phyloP scores from a whole-genome alignment of 2,888 invertebrate species.

The Aleiodes alternator region DNA sequence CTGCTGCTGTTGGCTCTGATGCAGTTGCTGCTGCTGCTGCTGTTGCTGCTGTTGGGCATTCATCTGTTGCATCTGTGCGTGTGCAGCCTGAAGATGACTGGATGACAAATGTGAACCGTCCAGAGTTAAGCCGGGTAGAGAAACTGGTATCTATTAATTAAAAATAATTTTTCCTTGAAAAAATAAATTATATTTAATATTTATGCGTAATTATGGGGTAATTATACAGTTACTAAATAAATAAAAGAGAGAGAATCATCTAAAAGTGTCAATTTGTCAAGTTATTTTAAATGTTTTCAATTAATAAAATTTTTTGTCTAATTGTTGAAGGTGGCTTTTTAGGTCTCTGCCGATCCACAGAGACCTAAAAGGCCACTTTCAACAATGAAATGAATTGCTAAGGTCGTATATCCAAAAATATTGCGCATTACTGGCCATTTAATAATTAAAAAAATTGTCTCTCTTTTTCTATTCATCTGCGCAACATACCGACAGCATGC shows the following conservation, averaged over 20 bases:
- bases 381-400: too few species aligned
- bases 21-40: slow-evolving; percentile 65
- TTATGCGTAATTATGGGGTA: background rate
- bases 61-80: slow-evolving; percentile 60
- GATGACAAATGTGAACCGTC: slow-evolving; percentile 72
- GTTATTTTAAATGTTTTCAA: too few species aligned
- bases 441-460: background rate
- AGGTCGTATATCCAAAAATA: too few species aligned
- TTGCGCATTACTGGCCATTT: too few species aligned
- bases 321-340: too few species aligned
- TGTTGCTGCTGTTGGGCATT: slow-evolving; percentile 66
- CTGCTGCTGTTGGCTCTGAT: slow-evolving; percentile 66
- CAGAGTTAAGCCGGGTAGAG: slow-evolving; percentile 72
- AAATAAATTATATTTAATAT: background rate
- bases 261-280: slow-evolving; percentile 9
- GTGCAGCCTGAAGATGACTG: slow-evolving; percentile 71
- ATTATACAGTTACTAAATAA: background rate
- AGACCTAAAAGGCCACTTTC: too few species aligned
- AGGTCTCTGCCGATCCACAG: too few species aligned
- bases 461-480: slow-evolving; percentile 23
- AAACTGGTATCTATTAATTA: slow-evolving; percentile 70
- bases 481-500: background rate
- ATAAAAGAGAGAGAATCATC: slow-evolving; percentile 4
- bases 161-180: background rate
- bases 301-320: too few species aligned